Base-by-base conservation (phyloP, 2,113 vertebrate species). In the Uropsilus gracilis region DNA sequence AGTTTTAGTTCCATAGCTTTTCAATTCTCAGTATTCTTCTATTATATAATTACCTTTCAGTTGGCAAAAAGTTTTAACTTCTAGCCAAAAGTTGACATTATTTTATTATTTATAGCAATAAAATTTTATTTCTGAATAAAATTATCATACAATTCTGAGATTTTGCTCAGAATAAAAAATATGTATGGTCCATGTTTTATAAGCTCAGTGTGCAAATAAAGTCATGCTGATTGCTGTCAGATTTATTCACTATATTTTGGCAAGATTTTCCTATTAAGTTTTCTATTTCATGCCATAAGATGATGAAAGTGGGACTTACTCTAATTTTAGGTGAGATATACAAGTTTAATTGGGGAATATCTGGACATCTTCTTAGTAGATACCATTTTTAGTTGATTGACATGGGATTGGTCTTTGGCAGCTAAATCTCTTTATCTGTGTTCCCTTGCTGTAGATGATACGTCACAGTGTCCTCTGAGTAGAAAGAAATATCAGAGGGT, bases 111-210 rank as follows among this genome's bases (percentile, higher is more conserved):
- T 78, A 72, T 46, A 76, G 22, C 24, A 32, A 39, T 1, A 86
- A 30, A 53, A 2, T 0, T 53, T 46, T 16, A 44, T 83, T 91
- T 85, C 55, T 78, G 3, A 75, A 5, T 53, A 28, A 69, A 69
- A 77, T 88, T 37, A 37, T 37, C 53, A 28, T 2, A 63, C 75
- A 64, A 82, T 53, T 77, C 84, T 42, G 42, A 86, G 50, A 5
- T 55, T 92, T 92, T 66, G n/a, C 69, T 80, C 50, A 87, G 50
- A 84, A 71, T 44, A 66, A 64, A 44, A 44, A 89, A 39, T 55
- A 89, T 46, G 42, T 37, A 28, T 68, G 34, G 61, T 24, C 30
- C 34, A 30, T 13, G 34, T 68, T 92, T 86, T 39, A 85, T 57
- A 95, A 87, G 42, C 14, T 75, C 24, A 46, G 44, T 48, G 10